phyloP scores from a whole-genome alignment of 1,140 invertebrate genomes.

The Hypothenemus hampei region DNA sequence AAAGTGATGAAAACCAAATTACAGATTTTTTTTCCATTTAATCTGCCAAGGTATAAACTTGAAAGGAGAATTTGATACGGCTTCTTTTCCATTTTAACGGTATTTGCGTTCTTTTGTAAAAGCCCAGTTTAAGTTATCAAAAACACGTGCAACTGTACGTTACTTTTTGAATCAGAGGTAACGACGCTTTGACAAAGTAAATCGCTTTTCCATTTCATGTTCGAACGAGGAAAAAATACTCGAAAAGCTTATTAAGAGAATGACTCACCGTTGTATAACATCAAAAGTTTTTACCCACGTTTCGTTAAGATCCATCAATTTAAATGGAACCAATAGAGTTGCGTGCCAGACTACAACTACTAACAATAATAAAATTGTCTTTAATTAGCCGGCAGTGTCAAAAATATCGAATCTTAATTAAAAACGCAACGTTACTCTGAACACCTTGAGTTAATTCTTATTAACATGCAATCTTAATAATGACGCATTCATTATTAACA shows the following conservation, averaged over 20 bases:
- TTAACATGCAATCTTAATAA: neutral
- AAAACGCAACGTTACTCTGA: neutral
- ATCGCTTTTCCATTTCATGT: too few relatives aligned
- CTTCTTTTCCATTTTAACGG: slow-evolving; percentile 10
- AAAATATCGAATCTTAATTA: neutral
- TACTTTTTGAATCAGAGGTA: too few relatives aligned
- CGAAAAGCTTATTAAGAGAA: too few relatives aligned
- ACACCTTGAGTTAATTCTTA: neutral
- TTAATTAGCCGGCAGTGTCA: too few relatives aligned
- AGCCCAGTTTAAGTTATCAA: slow-evolving; percentile 2
- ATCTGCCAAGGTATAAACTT: neutral
- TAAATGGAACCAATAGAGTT: slow-evolving; percentile 7
- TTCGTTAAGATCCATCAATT: slow-evolving; percentile 9
- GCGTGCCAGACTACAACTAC: slow-evolving; percentile 8
- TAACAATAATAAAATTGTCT: too few relatives aligned
- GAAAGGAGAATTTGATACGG: slow-evolving; percentile 10
- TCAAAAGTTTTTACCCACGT: slow-evolving; percentile 18
- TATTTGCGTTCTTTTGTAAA: slow-evolving; percentile 9
- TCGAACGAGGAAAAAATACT: too few relatives aligned
- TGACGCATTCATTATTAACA: slow-evolving; percentile 1
- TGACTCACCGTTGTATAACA: too few relatives aligned
- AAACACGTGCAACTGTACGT: slow-evolving; percentile 1
- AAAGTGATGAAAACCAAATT: neutral
- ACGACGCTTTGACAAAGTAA: too few relatives aligned
- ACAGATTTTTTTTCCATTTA: neutral